Percentiles rank a stretch among this genome's conserved stretches.
Evolutionary conservation across 2,888 invertebrate genomes (phyloP).

Genomic region (Lottia scabra): DNA sequence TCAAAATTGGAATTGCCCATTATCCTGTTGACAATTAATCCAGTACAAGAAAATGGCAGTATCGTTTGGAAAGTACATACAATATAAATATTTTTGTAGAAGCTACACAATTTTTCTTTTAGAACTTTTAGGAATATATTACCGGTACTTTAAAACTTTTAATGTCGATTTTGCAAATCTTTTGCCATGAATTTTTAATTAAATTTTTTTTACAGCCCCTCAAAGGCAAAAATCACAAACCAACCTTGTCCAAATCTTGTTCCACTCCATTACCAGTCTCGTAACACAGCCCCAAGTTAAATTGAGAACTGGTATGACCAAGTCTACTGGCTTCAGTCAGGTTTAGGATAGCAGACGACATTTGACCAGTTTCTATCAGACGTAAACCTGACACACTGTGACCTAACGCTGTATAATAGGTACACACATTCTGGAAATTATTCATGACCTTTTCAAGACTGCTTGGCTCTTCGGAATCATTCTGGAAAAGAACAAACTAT

Average conservation of each 20-base stretch:
- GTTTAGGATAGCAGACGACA: constrained; percentile 43
- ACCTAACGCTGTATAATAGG: constrained; percentile 45
- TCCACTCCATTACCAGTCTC: constrained; percentile 78
- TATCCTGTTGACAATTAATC: too few relatives aligned
- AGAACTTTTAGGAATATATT: too few relatives aligned
- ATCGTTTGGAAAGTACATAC: too few relatives aligned
- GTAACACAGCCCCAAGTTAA: constrained; percentile 79
- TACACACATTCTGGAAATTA: constrained; percentile 49
- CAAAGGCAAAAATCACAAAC: background rate
- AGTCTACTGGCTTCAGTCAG: constrained; percentile 59
- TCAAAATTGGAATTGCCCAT: too few relatives aligned
- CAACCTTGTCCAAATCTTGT: constrained; percentile 72
- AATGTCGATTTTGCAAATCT: too few relatives aligned
- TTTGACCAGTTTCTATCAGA: constrained; percentile 40
- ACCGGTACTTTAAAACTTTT: too few relatives aligned
- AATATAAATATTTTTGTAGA: too few relatives aligned
- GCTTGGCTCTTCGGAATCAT: constrained; percentile 20
- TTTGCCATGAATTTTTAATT: too few relatives aligned
- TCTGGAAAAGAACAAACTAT: too few relatives aligned
- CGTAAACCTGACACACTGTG: constrained; percentile 48
- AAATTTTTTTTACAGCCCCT: background rate
- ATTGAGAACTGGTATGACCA: constrained; percentile 72
- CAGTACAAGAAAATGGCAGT: too few relatives aligned
- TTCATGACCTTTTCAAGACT: constrained; percentile 43
- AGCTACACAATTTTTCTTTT: too few relatives aligned